Percentiles rank a stretch among this genome's conserved stretches.
Conservation (phyloP, 2,113 vertebrate genomes). For the Embiotoca jacksoni region DNA sequence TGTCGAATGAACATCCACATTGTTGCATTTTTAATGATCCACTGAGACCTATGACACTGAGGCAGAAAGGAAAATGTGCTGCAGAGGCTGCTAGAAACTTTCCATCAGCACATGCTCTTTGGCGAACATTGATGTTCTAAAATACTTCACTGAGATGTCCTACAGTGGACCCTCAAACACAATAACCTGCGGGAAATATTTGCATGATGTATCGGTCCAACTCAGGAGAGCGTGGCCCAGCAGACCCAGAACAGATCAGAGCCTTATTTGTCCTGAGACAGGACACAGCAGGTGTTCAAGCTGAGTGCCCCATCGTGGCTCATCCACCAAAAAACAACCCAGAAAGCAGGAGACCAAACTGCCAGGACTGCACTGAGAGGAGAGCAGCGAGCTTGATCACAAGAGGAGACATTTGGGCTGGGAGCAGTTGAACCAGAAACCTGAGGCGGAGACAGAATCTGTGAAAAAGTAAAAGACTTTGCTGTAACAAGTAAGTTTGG, state of each 20-base stretch:
- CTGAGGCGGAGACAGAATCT: slow-evolving; percentile 27
- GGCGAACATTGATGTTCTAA: slow-evolving; percentile 16
- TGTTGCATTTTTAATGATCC: neutral
- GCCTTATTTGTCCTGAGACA: slow-evolving; percentile 70
- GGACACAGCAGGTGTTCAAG: slow-evolving; percentile 52
- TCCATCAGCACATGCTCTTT: slow-evolving; percentile 51
- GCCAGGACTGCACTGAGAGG: slow-evolving; percentile 25
- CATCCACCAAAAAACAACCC: slow-evolving; percentile 50
- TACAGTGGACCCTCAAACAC: slow-evolving; percentile 17
- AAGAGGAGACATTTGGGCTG: slow-evolving; percentile 35
- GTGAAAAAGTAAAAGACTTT: slow-evolving; percentile 40
- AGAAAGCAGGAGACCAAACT: slow-evolving; percentile 23
- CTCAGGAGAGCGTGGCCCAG: slow-evolving; percentile 8
- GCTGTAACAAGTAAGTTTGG: slow-evolving; percentile 51
- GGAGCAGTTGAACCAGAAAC: slow-evolving; percentile 46
- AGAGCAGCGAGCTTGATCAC: slow-evolving; percentile 32
- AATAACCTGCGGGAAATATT: slow-evolving; percentile 41
- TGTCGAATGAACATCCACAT: no score
- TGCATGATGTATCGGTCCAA: slow-evolving; percentile 22
- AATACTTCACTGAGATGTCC: slow-evolving; percentile 11
- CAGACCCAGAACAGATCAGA: slow-evolving; percentile 36
- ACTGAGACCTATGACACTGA: neutral
- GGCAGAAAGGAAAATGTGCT: neutral
- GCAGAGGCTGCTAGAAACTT: slow-evolving; percentile 23
- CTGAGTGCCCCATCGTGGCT: slow-evolving; percentile 43